Conservation (phyloP, 2,888 invertebrate species). For the Gryllus longicercus region DNA sequence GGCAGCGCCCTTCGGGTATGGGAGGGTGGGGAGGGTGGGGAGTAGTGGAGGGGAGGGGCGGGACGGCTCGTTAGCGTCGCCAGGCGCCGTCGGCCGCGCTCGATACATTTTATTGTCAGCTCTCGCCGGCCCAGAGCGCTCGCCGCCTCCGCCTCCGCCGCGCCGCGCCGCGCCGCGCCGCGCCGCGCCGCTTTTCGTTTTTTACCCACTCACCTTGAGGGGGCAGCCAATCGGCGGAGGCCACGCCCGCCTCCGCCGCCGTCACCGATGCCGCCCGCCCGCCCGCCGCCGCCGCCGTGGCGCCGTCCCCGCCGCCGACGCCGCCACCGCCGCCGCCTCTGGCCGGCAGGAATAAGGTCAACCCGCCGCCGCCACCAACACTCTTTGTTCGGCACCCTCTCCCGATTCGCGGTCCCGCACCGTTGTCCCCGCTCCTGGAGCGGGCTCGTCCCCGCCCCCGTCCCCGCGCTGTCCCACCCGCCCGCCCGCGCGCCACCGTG, state of each 20-base stretch:
- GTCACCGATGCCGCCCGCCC: background rate
- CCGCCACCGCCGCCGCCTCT: background rate
- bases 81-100: background rate
- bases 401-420: background rate
- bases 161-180: background rate
- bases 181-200: background rate
- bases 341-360: background rate
- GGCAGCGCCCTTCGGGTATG: too few relatives aligned
- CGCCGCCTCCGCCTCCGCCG: background rate
- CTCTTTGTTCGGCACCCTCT: background rate
- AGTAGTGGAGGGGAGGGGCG: background rate
- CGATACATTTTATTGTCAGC: conserved; percentile 17
- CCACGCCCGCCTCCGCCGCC: conserved; percentile 4
- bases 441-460: background rate
- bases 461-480: too few relatives aligned
- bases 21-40: background rate
- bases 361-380: background rate
- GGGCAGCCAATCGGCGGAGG: conserved; percentile 5
- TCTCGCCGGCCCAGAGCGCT: background rate
- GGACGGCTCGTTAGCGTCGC: conserved; percentile 8
- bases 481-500: too few relatives aligned
- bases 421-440: background rate
- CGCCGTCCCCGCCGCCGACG: background rate
- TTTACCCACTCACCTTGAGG: conserved; percentile 5
- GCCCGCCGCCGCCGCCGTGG: background rate